Base-by-base conservation (phyloP, 2,113 vertebrate genomes). In the Albula glossodonta region DNA sequence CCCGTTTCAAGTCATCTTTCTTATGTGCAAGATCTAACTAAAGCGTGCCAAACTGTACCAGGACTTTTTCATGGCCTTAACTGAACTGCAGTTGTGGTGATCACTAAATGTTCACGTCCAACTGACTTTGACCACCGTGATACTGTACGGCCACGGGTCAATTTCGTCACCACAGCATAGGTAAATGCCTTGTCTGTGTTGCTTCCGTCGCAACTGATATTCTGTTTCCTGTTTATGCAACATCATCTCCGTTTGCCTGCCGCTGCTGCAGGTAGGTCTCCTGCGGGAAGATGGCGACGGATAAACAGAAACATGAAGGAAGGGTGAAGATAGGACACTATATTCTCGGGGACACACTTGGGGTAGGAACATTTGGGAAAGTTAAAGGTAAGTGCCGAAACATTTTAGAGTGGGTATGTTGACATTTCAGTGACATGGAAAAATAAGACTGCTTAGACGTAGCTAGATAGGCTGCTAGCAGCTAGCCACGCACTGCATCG, bases 271-370 rank as follows among this genome's bases (percentile, higher is more conserved):
- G 94, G 90, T 95, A 94, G 96, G 93, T 96, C 89, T 93, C 94
- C 93, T 94, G 96, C 95, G 93, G 95, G 91, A 99, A 98, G 96
- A 99, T 99, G 98, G 97, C 97, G 93, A 96, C 97, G 93, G 98
- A 99, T 91, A 99, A 99, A 96, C 94, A 95, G 83, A 99, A 99
- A 89, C 97, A 98, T 92, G 97, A 99, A 95, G 97, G 98, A 89
- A 96, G 97, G 92, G 97, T 98, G 90, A 99, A 99, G 95, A 99
- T 99, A 1, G 98, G 98, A 86, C 97, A 99, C 87, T 99, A 99
- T 84, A 98, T 99, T 86, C 90, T 99, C 53, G 98, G 98, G 6
- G 98, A 99, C 88, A 99, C 98, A 22, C 96, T 99, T 4, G 98
- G 98, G 60, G 98, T 99, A 81, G 98, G 98, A 80, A 99, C 98